Conservation (phyloP, 1,140 invertebrate species). For the Bombus breviceps region DNA sequence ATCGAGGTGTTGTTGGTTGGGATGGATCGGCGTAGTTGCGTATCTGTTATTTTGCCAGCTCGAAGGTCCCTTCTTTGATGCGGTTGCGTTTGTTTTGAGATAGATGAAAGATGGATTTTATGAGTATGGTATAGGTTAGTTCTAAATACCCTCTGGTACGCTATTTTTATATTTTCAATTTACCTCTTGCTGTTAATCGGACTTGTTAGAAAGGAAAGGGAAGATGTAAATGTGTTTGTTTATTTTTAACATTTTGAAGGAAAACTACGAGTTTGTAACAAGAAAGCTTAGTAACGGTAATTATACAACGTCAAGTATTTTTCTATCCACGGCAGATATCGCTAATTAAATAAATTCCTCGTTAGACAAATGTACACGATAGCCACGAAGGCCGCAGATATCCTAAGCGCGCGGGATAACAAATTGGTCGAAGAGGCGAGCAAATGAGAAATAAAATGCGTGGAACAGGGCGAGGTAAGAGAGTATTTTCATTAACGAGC, state of each 20-base stretch:
- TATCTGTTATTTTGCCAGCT: neutral
- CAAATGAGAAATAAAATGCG: neutral
- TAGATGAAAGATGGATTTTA: too few species aligned
- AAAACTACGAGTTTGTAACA: too few species aligned
- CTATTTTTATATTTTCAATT: too few species aligned
- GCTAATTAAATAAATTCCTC: constrained; percentile 17
- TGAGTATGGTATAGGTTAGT: too few species aligned
- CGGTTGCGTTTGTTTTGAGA: too few species aligned
- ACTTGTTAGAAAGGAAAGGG: too few species aligned
- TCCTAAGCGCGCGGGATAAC: neutral
- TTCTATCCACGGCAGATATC: neutral
- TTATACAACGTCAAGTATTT: neutral
- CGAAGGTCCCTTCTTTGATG: too few species aligned
- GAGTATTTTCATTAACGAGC: constrained; percentile 10
- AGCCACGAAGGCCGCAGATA: neutral
- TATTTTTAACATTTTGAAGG: too few species aligned
- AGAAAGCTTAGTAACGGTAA: neutral
- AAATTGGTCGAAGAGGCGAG: neutral
- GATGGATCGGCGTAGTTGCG: neutral
- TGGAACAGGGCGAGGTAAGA: neutral
- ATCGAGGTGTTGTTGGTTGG: neutral
- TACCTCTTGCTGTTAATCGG: too few species aligned
- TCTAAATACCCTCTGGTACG: too few species aligned
- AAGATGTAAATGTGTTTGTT: too few species aligned
- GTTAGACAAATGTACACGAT: constrained; percentile 1